Conservation (phyloP, 2,888 invertebrate genomes). For the Eristalinus aeneus region DNA sequence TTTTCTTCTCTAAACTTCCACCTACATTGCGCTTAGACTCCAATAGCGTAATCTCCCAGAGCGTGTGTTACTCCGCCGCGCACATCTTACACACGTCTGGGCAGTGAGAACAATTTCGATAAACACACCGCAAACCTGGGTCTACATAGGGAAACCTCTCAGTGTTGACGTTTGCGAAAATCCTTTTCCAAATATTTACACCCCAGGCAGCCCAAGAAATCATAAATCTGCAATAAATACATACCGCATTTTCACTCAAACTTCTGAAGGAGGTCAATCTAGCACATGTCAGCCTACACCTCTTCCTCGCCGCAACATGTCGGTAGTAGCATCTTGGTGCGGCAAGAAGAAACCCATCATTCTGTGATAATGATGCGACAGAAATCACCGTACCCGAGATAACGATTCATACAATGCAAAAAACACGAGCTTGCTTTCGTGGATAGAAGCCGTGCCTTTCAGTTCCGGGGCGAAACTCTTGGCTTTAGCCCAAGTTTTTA, state of each 20-base stretch:
- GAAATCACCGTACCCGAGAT: conserved; percentile 2
- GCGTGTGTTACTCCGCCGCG: not conserved
- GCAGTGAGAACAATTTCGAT: not conserved
- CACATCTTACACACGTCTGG: not conserved
- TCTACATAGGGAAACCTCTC: not conserved
- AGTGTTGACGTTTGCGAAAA: conserved; percentile 11
- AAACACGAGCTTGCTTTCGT: not conserved
- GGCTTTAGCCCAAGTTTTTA: conserved; percentile 40
- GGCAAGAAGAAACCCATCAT: conserved; percentile 1
- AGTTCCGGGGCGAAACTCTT: conserved; percentile 2
- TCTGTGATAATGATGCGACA: conserved; percentile 56
- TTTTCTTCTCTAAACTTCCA: too few species aligned
- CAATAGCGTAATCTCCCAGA: not conserved
- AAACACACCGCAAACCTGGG: not conserved
- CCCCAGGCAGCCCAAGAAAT: not conserved
- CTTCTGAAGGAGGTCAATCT: not conserved
- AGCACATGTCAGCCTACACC: not conserved
- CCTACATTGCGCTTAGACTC: too few species aligned
- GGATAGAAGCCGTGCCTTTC: not conserved
- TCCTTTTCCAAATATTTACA: conserved; percentile 30
- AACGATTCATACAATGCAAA: not conserved
- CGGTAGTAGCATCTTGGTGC: not conserved
- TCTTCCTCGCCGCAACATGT: not conserved
- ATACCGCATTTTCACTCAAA: conserved; percentile 28
- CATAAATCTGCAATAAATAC: conserved; percentile 11